Evolutionary conservation across 2,888 invertebrate species (phyloP).

Genomic region (Dryobotodes eremita): DNA sequence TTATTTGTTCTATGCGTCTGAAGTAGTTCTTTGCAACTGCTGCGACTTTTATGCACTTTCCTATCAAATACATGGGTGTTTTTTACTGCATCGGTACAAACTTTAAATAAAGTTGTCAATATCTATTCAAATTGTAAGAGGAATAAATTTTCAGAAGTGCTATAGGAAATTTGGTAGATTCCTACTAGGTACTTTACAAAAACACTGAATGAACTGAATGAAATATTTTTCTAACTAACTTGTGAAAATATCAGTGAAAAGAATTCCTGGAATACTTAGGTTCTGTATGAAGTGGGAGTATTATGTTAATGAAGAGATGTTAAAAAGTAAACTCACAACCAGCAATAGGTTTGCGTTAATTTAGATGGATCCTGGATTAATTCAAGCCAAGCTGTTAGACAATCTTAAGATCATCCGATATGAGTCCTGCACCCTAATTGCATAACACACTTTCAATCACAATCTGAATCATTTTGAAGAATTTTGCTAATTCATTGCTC

Average conservation of each 20-base stretch:
- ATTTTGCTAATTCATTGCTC: neutral
- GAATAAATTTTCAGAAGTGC: neutral
- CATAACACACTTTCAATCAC: neutral
- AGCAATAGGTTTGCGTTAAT: neutral
- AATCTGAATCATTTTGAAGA: neutral
- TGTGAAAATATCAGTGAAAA: neutral
- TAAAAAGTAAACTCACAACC: neutral
- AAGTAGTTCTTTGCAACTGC: constrained; percentile 53
- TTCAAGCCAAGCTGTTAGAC: neutral
- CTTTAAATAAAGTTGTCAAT: neutral
- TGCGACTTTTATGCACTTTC: constrained; percentile 46
- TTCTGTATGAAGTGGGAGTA: neutral
- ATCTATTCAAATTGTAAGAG: constrained; percentile 1
- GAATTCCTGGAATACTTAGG: neutral
- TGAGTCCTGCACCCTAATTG: neutral
- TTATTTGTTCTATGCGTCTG: constrained; percentile 79
- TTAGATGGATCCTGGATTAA: neutral
- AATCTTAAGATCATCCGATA: neutral
- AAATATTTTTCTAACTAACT: neutral
- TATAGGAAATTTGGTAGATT: neutral
- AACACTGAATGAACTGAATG: neutral
- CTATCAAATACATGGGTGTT: neutral
- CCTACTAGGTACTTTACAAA: neutral
- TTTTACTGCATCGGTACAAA: neutral
- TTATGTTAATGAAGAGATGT: constrained; percentile 8